Evolutionary conservation across 2,888 invertebrate genomes (phyloP), one percentile per base, ranked within the genome.

Genomic region (Autographa gamma): DNA sequence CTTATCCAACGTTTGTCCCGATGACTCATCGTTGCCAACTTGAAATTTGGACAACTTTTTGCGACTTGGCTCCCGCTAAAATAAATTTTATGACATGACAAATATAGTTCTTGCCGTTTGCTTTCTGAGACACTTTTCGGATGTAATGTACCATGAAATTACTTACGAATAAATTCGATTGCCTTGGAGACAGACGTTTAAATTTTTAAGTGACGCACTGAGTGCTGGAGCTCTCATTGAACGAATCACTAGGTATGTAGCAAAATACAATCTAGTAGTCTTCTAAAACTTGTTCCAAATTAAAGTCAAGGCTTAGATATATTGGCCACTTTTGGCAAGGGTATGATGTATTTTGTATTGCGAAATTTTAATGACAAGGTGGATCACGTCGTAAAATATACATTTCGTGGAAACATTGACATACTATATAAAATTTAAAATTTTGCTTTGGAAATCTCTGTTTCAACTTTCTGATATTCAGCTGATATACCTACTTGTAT

Each of bases 11-110:
- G 66, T 73, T 76, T 71, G 71, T 69, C 76, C 61, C 60, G 81
- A 60, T 82, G 85, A 84, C 74, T 82, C 81, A 84, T 61, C 74
- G 52, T 19, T 52, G 76, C 67, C 60, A 68, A 77, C 70, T 74
- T 75, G 69, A 71, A 73, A 71, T 73, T 75, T 48, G 73, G 68
- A 61, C 43, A 72, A 76, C 74, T 71, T 75, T 75, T 81, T 75
- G 60, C 38, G 38, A 67, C 54, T 58, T 66, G 63, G 32, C 68
- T 68, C 52, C 41, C 52, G 56, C 54, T 48, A 56, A 54, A 62
- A 43, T 67, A 25, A 48, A 54, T 68, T 75, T 58, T 38, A 62
- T 19, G 60, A 61, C 8, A 59, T 34, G 32, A 34, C 41, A 25
- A 43, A 61, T 19, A 61, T 43, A 61, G 11, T 48, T 62, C 43